Evolutionary conservation across 2,888 invertebrate genomes (phyloP).

Genomic region (Nephrotoma appendiculata): DNA sequence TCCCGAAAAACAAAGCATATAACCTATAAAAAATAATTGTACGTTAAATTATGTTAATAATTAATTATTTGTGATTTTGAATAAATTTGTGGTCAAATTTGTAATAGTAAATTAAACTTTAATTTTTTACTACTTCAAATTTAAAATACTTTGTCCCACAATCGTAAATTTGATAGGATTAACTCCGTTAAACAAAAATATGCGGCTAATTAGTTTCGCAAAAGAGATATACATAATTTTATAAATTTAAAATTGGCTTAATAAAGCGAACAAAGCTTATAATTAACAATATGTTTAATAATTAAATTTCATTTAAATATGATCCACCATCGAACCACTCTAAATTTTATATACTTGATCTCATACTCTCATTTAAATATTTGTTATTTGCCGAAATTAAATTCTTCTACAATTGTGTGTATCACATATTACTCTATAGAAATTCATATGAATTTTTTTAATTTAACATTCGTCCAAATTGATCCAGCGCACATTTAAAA

Average conservation of each 20-base stretch:
- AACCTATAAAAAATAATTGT: no score
- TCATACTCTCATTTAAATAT: not conserved
- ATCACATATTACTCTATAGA: not conserved
- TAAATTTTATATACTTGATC: not conserved
- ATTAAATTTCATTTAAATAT: not conserved
- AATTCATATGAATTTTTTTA: not conserved
- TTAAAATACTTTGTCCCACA: no score
- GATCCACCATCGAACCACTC: not conserved
- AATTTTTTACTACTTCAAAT: no score
- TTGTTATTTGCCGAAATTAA: not conserved
- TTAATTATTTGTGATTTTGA: no score
- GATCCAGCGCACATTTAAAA: not conserved
- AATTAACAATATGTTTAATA: not conserved
- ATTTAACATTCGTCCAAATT: not conserved
- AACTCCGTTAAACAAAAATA: no score
- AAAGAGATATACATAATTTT: not conserved
- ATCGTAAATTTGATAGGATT: no score
- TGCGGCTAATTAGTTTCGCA: no score
- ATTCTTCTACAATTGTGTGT: not conserved
- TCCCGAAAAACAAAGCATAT: no score
- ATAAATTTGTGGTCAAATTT: no score
- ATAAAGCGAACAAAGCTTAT: not conserved
- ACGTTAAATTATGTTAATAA: no score
- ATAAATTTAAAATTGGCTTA: not conserved
- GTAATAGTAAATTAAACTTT: no score